Conservation (phyloP, 2,113 vertebrate genomes). For the Xyrauchen texanus region DNA sequence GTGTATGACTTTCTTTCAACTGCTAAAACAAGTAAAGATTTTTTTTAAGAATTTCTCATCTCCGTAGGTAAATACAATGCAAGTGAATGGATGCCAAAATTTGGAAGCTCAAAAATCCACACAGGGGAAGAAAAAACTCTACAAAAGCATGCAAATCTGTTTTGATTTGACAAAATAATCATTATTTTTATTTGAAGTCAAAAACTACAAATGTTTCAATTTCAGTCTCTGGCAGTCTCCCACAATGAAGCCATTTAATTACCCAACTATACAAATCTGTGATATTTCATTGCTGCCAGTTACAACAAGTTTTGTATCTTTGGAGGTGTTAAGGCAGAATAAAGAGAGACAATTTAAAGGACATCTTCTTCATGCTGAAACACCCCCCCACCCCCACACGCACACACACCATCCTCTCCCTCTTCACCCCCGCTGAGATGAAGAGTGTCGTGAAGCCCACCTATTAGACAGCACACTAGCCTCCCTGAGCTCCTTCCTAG, state of each 20-base stretch:
- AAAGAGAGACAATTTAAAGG: conserved; percentile 52
- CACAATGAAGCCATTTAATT: conserved; percentile 32
- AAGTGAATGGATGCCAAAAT: too few species aligned
- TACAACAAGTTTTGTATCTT: conserved; percentile 59
- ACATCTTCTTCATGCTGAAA: conserved; percentile 26
- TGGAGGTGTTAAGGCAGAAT: conserved; percentile 49
- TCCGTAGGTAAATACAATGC: too few species aligned
- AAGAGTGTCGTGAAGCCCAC: conserved; percentile 59
- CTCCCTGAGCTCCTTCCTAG: conserved; percentile 64
- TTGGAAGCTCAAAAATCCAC: too few species aligned
- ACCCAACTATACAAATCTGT: conserved; percentile 38
- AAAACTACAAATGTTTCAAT: conserved; percentile 8
- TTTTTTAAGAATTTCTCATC: too few species aligned
- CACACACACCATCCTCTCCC: neutral
- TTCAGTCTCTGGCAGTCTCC: neutral
- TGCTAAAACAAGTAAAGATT: too few species aligned
- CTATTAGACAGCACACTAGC: conserved; percentile 61
- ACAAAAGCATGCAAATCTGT: neutral
- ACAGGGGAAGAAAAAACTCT: neutral
- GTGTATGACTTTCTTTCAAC: too few species aligned
- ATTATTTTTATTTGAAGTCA: conserved; percentile 3
- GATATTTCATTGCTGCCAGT: conserved; percentile 62
- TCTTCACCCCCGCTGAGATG: conserved; percentile 54
- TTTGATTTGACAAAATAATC: conserved; percentile 1
- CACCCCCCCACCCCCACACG: neutral